Evolutionary conservation across 2,113 vertebrate species (phyloP), one percentile per base, ranked within the genome.

Genomic region (Melospiza melodia): DNA sequence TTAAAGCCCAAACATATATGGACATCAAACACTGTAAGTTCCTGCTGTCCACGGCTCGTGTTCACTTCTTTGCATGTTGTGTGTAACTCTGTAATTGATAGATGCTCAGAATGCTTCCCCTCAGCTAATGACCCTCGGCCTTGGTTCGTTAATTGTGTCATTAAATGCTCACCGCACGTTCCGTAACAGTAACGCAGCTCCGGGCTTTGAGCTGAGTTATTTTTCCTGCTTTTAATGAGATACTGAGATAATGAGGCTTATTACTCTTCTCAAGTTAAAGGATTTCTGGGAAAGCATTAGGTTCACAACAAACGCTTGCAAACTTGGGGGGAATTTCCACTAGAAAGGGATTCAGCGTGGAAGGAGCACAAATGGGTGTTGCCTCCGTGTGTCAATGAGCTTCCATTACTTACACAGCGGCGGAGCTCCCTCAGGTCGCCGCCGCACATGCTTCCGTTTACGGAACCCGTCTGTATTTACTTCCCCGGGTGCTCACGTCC

Each of bases 391-490:
- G 23, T 7, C 55, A 68, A 8, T 17, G 11, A 14, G 52, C 12
- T 61, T 67, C 58, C 21, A 35, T 28, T 43, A 33, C 13, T 52
- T 11, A 43, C 12, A 11, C 33, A n/a, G 21, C 5, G 18, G 13
- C 49, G 10, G 25, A 61, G 6, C 61, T 79, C 41, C 31, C 39
- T 63, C 17, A 5, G 8, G 8, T 8, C 9, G 65, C 25, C 20
- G 46, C 12, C 18, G 15, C 25, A 16, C 7, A 9, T 2, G 6
- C 23, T 57, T 19, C 3, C 0, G 12, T 11, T 31, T 19, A 37
- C 5, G 13, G 46, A 51, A 39, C 0, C 7, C 3, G 20, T 15
- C 23, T 19, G 13, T 2, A 2, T 6, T 41, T 5, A 8, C 46
- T 39, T 57, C 81, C 10, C 33, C 46, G 7, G 54, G 17, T 1